Evolutionary conservation across 2,113 vertebrate species (phyloP), one percentile per base, ranked within the genome.

Genomic region (Cisticola juncidis): DNA sequence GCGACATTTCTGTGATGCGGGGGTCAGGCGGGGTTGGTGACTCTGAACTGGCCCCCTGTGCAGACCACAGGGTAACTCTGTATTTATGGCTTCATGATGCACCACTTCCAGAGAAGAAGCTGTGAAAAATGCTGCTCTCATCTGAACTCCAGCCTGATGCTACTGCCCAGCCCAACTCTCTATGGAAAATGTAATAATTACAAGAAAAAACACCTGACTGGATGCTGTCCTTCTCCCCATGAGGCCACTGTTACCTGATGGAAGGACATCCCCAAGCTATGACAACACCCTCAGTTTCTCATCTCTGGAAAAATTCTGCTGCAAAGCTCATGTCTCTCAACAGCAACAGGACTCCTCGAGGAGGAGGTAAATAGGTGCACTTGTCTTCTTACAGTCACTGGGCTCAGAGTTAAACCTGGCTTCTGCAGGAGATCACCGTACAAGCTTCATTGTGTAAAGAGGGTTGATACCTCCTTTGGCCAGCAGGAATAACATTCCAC

Each of bases 1-100:
- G 71, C 0, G 8, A 74, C 87, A 71, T 87, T 68, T 88, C 95
- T 60, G n/a, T 62, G 72, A 71, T 0, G 5, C 11, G 25, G 5
- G 9, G 60, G 65, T 94, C 88, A 92, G 57, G 81, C 74, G 82
- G 90, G 77, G 92, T 62, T 95, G 95, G 88, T 54, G 70, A 95
- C 84, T 77, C 64, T 45, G 89, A 81, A 61, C 47, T 6, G 9
- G 70, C 70, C 17, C 26, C 72, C 45, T 16, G 2, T 80, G 53
- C 29, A 50, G 33, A 56, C 48, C 58, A 92, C 29, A 84, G 81
- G 53, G 33, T 61, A 35, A 76, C 61, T 65, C 1, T 1, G 33
- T 81, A 94, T 90, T 96, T 90, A 72, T 31, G 54, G 22, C n/a
- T 88, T 93, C 50, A 78, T 9, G 6, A 10, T 53, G 72, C 69